Conservation (phyloP, 35 echinoderm and acorn worm species). For the Lytechinus pictus region DNA sequence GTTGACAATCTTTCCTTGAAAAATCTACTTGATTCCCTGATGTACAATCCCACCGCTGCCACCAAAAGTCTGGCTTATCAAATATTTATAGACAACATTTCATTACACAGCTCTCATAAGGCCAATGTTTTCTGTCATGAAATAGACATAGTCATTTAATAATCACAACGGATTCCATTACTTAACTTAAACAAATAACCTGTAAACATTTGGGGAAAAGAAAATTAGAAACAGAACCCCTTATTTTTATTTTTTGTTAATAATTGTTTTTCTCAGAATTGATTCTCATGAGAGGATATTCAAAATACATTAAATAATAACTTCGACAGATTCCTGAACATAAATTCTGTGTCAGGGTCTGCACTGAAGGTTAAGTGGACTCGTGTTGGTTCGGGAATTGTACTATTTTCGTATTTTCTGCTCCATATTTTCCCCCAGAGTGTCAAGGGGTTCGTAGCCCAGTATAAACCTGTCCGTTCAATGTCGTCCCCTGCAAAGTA, state of each 20-base stretch:
- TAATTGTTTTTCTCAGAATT: too few species aligned
- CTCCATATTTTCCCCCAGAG: neutral
- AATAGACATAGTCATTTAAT: too few species aligned
- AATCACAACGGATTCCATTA: too few species aligned
- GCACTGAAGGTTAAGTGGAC: neutral
- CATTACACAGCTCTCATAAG: too few species aligned
- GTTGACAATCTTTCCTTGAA: too few species aligned
- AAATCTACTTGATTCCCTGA: too few species aligned
- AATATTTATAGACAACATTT: too few species aligned
- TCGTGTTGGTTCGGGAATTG: neutral
- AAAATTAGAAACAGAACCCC: too few species aligned
- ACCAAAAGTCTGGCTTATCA: neutral
- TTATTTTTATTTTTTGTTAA: too few species aligned
- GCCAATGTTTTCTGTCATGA: too few species aligned
- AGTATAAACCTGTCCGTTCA: neutral
- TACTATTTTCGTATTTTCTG: conserved; percentile 5
- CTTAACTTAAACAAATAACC: too few species aligned
- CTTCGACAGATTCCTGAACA: neutral
- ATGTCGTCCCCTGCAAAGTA: conserved; percentile 1
- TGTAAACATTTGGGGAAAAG: too few species aligned
- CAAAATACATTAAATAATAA: neutral
- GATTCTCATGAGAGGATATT: neutral
- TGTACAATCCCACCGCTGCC: neutral
- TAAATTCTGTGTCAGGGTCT: neutral
- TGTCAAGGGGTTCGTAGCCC: neutral